phyloP scores from a whole-genome alignment of 2,888 invertebrate genomes.

The Eupithecia subumbrata region DNA sequence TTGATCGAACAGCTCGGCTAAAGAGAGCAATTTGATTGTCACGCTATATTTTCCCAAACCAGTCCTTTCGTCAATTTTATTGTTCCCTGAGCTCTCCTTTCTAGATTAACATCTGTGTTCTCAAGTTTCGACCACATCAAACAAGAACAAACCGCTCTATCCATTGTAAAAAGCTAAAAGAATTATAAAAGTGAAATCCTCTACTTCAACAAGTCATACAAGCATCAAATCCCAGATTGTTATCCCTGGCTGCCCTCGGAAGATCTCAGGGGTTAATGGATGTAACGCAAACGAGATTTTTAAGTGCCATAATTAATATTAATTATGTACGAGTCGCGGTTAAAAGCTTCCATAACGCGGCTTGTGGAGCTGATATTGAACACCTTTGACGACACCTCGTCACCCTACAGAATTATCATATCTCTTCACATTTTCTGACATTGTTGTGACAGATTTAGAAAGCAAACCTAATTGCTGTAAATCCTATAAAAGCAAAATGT shows the following conservation, averaged over 20 bases:
- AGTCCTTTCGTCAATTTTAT: not conserved
- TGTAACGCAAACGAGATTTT: constrained; percentile 58
- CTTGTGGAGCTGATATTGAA: not conserved
- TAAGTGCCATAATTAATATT: constrained; percentile 55
- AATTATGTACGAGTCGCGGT: constrained; percentile 33
- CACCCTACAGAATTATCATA: not conserved
- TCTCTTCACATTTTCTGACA: not conserved
- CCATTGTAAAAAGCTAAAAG: not conserved
- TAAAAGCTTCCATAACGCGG: constrained; percentile 9
- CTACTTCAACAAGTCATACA: not conserved
- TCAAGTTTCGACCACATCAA: constrained; percentile 4
- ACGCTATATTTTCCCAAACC: not conserved
- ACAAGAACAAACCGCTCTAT: not conserved
- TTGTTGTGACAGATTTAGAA: not conserved
- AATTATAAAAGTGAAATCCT: not conserved
- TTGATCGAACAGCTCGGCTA: constrained; percentile 1
- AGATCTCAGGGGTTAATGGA: constrained; percentile 51
- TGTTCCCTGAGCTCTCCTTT: constrained; percentile 2
- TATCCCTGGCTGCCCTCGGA: constrained; percentile 7
- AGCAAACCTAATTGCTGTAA: not conserved
- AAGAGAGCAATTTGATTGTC: constrained; percentile 5
- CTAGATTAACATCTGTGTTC: not conserved
- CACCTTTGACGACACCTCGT: not conserved
- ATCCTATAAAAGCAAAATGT: constrained; percentile 16
- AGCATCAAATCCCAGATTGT: constrained; percentile 17